Evolutionary conservation across 2,888 invertebrate species (phyloP), one percentile per base, ranked within the genome.

Genomic region (Lissonota sp.): DNA sequence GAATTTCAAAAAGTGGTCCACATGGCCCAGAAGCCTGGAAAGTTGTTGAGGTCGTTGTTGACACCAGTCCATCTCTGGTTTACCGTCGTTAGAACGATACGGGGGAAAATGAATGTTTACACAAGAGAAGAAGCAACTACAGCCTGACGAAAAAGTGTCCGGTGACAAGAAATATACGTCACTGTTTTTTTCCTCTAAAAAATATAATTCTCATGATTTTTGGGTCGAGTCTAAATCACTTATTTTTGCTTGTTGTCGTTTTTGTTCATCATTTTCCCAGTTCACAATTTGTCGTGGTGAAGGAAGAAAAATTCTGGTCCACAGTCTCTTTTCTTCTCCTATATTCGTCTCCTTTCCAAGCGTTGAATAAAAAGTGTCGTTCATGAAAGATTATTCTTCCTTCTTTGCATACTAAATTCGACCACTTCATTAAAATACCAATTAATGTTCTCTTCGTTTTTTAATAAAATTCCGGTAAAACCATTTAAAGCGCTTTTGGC

Each of bases 91-190:
- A 69, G 46, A 76, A 14, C 53, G 12, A 7, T 53, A 53, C 5
- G 71, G 84, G 81, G 72, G 83, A 71, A 73, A 80, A 79, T 82
- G 71, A 78, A 82, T 87, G 87, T 87, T 87, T 87, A 83, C 85
- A 81, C 86, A 87, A 26, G 26, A 26, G 86, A 84, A 84, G 77
- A 76, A 84, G 85, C 83, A 86, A 85, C 83, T 64, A 57, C 73
- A 26, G 49, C 8, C 44, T 44, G 39, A 8, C 26, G 3, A 26
- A 26, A 26, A 26, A 26, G 26, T 26, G 3, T 26, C 26, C 26
- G 26, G 26, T 26, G 26, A 26, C 26, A 26, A 26, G 1, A 26
- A 26, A 26, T 26, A 26, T 26, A 26, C 1, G 26, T 2, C 26
- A 3, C 26, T 26, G 3, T 26, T 26, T 26, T 26, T 26, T 1